Evolutionary conservation across 2,888 invertebrate genomes (phyloP), one percentile per base, ranked within the genome.

Genomic region (Dilophus febrilis): DNA sequence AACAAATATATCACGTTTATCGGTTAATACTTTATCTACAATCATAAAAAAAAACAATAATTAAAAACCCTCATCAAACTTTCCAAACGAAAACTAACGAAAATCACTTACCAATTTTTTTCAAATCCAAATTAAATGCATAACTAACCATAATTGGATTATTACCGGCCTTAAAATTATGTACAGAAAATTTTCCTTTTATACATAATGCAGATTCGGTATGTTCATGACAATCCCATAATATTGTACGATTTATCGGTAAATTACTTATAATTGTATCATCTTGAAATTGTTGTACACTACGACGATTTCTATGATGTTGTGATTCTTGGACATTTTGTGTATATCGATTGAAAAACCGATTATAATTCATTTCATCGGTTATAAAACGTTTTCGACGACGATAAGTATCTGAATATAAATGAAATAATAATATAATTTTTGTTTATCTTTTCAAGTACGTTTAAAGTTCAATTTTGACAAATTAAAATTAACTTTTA

Each of bases 231-330:
- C 63, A 63, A 44, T 61, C 59, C 43, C 63, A 62, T 4, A 59
- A 56, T 37, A 63, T 59, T 6, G 62, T 61, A n/a, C 62, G 55
- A 46, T 63, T 62, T 3, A 56, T 52, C 0, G 63, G 61, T 28
- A 61, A 33, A 36, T 41, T 46, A n/a, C 16, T 40, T 27, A 44
- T 22, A 11, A 38, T 37, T 6, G 14, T 13, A 35, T 44, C 44
- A 13, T 40, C 40, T 16, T 35, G 22, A 29, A 33, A 40, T 11
- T 26, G 34, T 7, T 34, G 16, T 6, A 35, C 22, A n/a, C 40
- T 12, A 36, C 35, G 40, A 10, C 37, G 30, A 13, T 35, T 13
- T 11, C n/a, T 7, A 30, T 42, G 34, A 40, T 37, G 32, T 28
- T 34, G 12, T 2, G 2, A 7, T 18, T 40, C 40, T 14, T 29